These are phyloP conservation scores for Myopa tessellatipennis DNA, from an alignment of 2,888 invertebrate genomes.

Conservation along the genomic window DNA sequence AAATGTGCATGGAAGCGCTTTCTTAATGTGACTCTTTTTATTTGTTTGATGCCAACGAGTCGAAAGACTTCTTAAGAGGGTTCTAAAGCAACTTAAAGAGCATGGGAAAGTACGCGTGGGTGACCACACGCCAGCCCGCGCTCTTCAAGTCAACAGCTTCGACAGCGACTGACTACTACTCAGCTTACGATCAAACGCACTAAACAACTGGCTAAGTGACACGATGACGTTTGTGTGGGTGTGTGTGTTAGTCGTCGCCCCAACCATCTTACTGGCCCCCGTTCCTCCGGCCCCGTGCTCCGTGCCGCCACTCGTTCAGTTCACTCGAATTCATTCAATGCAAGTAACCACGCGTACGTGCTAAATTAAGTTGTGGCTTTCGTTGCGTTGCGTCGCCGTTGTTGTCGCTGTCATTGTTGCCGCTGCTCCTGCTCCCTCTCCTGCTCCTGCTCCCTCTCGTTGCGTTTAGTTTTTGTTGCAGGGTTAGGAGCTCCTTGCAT, in stretches of 20 bases:
- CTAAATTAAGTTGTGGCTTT: conserved; percentile 41
- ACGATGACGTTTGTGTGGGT: neutral
- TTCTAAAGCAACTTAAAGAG: conserved; percentile 30
- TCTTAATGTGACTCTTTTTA: neutral
- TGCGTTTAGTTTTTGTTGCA: neutral
- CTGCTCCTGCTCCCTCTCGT: neutral
- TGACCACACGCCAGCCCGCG: conserved; percentile 18
- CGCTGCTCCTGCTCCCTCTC: neutral
- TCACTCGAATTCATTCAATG: conserved; percentile 34
- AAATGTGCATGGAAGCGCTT: neutral
- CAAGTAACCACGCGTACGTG: conserved; percentile 39
- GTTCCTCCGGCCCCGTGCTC: neutral
- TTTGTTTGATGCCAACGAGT: conserved; percentile 26
- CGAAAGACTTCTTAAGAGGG: conserved; percentile 37
- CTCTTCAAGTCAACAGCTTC: neutral
- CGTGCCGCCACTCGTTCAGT: neutral
- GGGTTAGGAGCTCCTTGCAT: conserved; percentile 41
- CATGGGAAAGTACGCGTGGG: neutral
- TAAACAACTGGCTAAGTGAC: conserved; percentile 25
- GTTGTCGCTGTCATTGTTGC: conserved; percentile 3
- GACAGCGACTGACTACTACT: conserved; percentile 4
- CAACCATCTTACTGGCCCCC: neutral
- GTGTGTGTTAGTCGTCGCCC: neutral
- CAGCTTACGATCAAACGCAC: conserved; percentile 11
- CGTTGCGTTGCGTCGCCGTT: conserved; percentile 14